Evolutionary conservation across 2,797 vertebrate genomes (phyloP).

Genomic region (Muscicapa striata): DNA sequence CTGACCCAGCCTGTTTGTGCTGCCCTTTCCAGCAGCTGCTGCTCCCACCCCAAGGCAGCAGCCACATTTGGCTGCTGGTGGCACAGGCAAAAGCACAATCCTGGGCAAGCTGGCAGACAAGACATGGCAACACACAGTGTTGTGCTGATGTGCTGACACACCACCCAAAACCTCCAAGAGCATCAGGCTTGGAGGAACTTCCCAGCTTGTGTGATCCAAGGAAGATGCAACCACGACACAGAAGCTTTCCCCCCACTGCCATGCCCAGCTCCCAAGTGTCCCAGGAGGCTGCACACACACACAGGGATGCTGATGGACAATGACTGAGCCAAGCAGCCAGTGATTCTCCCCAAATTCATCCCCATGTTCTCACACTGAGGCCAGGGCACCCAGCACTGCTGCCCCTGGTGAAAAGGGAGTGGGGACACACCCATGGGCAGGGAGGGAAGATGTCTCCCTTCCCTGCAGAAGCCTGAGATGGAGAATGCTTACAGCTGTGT

Average conservation of each 20-base stretch:
- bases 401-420: background rate
- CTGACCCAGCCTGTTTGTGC: background rate
- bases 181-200: background rate
- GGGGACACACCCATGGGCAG: background rate
- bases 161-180: background rate
- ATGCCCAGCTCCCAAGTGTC: background rate
- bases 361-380: background rate
- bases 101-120: background rate
- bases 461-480: conserved; percentile 20
- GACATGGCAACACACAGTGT: rapidly evolving
- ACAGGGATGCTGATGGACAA: background rate
- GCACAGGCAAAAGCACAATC: background rate
- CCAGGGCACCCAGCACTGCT: background rate
- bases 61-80: background rate
- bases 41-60: background rate
- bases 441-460: background rate
- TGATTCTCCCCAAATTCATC: background rate
- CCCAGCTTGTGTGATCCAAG: background rate
- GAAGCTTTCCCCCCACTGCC: background rate
- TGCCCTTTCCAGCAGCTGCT: background rate
- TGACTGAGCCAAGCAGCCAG: background rate
- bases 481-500: conserved; percentile 52
- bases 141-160: background rate
- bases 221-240: too few relatives aligned
- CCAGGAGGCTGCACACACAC: background rate